These are phyloP conservation scores for Eledona agricola DNA, from an alignment of 2,888 invertebrate species.

Conservation along the genomic window DNA sequence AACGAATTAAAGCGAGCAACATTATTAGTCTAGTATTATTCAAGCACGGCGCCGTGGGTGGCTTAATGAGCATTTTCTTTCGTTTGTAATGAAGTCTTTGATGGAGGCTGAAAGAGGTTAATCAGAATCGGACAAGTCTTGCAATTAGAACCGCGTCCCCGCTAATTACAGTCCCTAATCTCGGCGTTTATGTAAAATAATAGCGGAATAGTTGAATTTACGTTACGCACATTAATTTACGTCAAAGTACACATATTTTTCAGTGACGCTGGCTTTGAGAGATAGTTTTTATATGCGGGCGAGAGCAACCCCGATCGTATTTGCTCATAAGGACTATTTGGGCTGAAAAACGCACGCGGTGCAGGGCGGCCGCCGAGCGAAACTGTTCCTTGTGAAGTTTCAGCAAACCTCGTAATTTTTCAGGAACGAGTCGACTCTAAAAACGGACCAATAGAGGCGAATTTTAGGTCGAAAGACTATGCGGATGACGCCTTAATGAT, in stretches of 20 bases:
- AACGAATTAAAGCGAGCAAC: no score
- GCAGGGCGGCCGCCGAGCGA: conserved; percentile 53
- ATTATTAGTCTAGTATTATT: conserved; percentile 24
- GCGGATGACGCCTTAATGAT: conserved; percentile 58
- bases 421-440: conserved; percentile 59
- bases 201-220: conserved; percentile 63
- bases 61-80: conserved; percentile 30
- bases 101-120: conserved; percentile 48
- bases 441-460: conserved; percentile 58
- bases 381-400: conserved; percentile 59
- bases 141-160: conserved; percentile 52
- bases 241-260: conserved; percentile 64
- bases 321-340: conserved; percentile 58
- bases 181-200: conserved; percentile 60
- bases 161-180: conserved; percentile 56
- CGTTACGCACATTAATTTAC: conserved; percentile 64
- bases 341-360: conserved; percentile 60
- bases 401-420: conserved; percentile 61
- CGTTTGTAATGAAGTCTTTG: conserved; percentile 32
- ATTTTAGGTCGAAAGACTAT: conserved; percentile 50
- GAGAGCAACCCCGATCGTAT: conserved; percentile 48
- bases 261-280: conserved; percentile 62
- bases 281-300: conserved; percentile 62
- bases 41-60: conserved; percentile 15
- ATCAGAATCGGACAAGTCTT: conserved; percentile 56